These are phyloP conservation scores for Hirundichthys speculiger DNA, from an alignment of 2,113 vertebrate genomes.

Conservation along the genomic window DNA sequence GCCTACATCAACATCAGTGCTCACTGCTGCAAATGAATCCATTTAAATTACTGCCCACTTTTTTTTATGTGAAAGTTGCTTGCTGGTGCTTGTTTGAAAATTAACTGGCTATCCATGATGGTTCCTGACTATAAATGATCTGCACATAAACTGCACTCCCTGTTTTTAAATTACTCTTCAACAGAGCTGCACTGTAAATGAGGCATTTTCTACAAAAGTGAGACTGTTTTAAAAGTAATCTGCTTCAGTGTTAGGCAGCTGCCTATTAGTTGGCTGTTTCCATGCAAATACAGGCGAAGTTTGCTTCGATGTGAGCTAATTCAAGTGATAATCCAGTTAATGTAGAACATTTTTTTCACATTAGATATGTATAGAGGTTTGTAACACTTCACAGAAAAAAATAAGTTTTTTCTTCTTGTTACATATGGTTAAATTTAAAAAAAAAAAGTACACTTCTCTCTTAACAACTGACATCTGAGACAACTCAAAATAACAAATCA, in stretches of 20 bases:
- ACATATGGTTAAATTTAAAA: too few relatives aligned
- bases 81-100: slow-evolving; percentile 39
- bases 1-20: slow-evolving; percentile 23
- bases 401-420: too few relatives aligned
- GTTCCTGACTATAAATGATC: slow-evolving; percentile 42
- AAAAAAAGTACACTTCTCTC: too few relatives aligned
- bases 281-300: slow-evolving; percentile 25
- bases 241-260: slow-evolving; percentile 5
- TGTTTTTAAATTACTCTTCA: slow-evolving; percentile 42
- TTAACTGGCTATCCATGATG: slow-evolving; percentile 20
- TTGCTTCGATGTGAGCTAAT: slow-evolving; percentile 10
- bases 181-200: slow-evolving; percentile 36
- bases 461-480: too few relatives aligned
- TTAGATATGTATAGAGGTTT: background rate
- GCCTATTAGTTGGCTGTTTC: slow-evolving; percentile 25
- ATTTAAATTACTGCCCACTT: slow-evolving; percentile 31
- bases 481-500: too few relatives aligned
- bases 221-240: slow-evolving; percentile 26
- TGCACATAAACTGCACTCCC: slow-evolving; percentile 29
- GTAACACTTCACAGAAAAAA: too few relatives aligned
- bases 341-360: slow-evolving; percentile 22
- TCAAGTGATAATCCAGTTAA: background rate
- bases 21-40: slow-evolving; percentile 40
- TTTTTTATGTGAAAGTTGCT: slow-evolving; percentile 37
- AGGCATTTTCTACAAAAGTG: slow-evolving; percentile 8